Conservation (phyloP, 2,888 invertebrate species). For the Troides oblongomaculatus region DNA sequence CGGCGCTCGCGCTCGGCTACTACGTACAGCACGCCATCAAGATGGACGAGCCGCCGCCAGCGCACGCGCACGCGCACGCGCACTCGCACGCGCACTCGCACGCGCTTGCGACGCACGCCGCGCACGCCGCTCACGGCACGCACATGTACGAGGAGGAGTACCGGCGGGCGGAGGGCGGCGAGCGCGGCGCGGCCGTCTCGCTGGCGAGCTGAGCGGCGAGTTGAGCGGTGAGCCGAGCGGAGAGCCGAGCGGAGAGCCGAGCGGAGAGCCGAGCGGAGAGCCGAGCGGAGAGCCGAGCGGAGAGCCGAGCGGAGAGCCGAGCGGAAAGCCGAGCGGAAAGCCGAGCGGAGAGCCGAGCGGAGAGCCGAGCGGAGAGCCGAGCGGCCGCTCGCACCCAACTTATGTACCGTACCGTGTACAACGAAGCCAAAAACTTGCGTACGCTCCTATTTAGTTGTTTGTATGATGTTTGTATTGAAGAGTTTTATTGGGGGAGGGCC, state of each 20-base stretch:
- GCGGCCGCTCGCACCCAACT: neutral
- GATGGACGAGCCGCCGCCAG: conserved; percentile 63
- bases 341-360: conserved; percentile 42
- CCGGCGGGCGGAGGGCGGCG: conserved; percentile 59
- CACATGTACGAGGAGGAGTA: conserved; percentile 55
- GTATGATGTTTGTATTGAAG: neutral
- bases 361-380: neutral
- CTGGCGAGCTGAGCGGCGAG: conserved; percentile 63
- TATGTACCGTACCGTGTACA: conserved; percentile 12
- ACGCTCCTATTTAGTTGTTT: neutral
- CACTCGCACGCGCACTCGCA: conserved; percentile 32
- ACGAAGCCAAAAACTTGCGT: conserved; percentile 18
- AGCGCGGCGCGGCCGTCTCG: conserved; percentile 77
- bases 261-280: conserved; percentile 69
- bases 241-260: conserved; percentile 35
- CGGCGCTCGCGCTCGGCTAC: conserved; percentile 57
- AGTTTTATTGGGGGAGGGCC: neutral
- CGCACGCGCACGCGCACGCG: conserved; percentile 42
- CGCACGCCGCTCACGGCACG: conserved; percentile 41
- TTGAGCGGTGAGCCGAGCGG: conserved; percentile 9
- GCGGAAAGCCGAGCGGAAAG: conserved; percentile 69
- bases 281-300: conserved; percentile 42
- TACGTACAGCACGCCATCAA: conserved; percentile 55
- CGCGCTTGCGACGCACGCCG: conserved; percentile 42
- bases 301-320: conserved; percentile 34